Conservation (phyloP, 1,140 invertebrate species). For the Heterodera carotae region DNA sequence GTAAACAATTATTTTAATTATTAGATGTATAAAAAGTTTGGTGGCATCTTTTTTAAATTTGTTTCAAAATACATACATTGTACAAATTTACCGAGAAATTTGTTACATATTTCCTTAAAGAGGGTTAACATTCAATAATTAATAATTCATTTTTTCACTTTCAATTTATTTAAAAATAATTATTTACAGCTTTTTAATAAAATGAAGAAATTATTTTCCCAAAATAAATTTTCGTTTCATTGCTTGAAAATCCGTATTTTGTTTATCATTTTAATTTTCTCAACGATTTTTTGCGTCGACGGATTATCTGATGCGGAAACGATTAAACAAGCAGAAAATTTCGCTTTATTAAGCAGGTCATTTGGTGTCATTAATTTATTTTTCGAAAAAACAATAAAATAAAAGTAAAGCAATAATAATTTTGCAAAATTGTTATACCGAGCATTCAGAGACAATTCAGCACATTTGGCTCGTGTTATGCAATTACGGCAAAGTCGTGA, state of each 20-base stretch:
- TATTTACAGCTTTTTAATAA: no score
- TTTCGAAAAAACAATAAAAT: no score
- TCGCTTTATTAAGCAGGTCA: neutral
- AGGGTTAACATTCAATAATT: no score
- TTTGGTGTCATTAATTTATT: neutral
- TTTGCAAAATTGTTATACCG: neutral
- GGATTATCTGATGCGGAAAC: neutral
- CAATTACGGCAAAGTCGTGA: constrained; percentile 3
- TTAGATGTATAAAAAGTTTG: no score
- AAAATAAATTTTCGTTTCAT: neutral
- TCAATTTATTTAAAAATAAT: no score
- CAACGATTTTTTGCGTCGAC: neutral
- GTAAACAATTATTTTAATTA: no score
- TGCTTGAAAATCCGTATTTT: neutral
- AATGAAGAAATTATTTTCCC: neutral
- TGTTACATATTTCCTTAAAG: no score
- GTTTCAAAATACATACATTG: neutral
- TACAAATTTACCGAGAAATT: neutral
- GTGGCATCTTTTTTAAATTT: no score
- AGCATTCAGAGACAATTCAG: constrained; percentile 4
- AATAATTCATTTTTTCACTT: no score
- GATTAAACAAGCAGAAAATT: neutral
- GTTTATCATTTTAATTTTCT: neutral
- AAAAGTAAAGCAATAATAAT: no score
- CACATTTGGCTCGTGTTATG: neutral